Evolutionary conservation across 2,888 invertebrate species (phyloP), one percentile per base, ranked within the genome.

Genomic region (Merodon equestris): DNA sequence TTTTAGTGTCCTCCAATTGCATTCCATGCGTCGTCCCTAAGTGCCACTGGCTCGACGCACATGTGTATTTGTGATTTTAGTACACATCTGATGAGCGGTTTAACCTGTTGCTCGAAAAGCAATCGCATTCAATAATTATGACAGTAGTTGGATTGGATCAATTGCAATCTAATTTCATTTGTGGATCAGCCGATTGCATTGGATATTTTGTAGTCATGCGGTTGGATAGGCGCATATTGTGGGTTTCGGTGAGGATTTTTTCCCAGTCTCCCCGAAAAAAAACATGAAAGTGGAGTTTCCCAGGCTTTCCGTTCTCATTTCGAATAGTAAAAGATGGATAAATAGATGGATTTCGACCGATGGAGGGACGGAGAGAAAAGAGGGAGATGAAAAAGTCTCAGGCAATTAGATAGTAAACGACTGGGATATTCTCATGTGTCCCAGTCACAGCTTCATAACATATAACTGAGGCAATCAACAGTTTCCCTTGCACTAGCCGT

Each of bases 21-120:
- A 71, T 64, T 71, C 68, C 71, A 71, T 84, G 86, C 82, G 60
- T 63, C 57, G 61, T 73, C 48, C 57, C 73, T 73, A 63, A 72
- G 53, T 61, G 48, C 57, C 73, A 67, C 73, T 50, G 27, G 53
- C 10, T 5, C 57, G 77, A 27, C 27, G 27, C 27, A 27, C 27
- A 27, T 27, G 27, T 2, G 27, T 4, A 7, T 27, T 27, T 7
- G 27, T 27, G 27, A 27, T 27, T 27, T 27, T 27, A 38, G 13
- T 36, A 73, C 34, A 51, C 54, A 72, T 72, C 67, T 77, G 77
- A 64, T 67, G 72, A 45, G 36, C 27, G n/a, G 51, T 47, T 34
- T 50, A 64, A 76, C 75, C 75, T 71, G 70, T 58, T 70, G 75
- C 48, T 53, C 17, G 7, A 27, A 2, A 27, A 56, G 60, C 47